Evolutionary conservation across 2,113 vertebrate genomes (phyloP), one percentile per base, ranked within the genome.

Genomic region (Semnopithecus entellus): DNA sequence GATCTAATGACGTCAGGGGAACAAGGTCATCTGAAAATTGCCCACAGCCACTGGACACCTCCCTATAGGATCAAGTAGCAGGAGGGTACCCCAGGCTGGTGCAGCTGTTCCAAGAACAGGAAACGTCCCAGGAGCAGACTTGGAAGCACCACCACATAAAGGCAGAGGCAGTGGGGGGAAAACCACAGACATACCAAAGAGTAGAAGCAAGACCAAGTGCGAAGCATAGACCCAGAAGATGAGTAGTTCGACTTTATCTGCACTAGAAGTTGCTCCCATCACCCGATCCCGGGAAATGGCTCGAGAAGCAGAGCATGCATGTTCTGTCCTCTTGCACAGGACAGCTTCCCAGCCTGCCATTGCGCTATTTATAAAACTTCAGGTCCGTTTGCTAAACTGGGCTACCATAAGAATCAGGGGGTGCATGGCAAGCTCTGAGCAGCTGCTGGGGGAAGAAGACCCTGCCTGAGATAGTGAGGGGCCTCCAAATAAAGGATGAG

Each of bases 91-190:
- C 97, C 97, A 92, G 96, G 94, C 96, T 83, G 94, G 95, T 8
- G 88, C 97, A 98, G 97, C 97, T 98, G 97, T 97, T 97, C 92
- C 96, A 95, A 97, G 97, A 97, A 98, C 96, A 98, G 97, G 98
- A 98, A 97, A 95, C 2, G 52, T 94, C 96, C 97, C 88, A 30
- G 95, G 59, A 95, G 35, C 87, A 92, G 95, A 95, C 95, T 96
- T 97, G 83, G 96, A 95, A 83, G 78, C 70, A 50, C 79, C 22
- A 4, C 20, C 40, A 32, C 22, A 14, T 55, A 87, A 81, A 87
- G 81, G 89, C 76, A 93, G 73, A 66, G 66, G 70, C 6, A 0
- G 16, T 1, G 0, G 93, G 90, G 40, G 20, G 20, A 38, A n/a
- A n/a, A 25, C 25, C 61, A 1, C 38, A 64, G 32, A 23, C 78